Conservation (phyloP, 2,797 vertebrate species). For the Sylvia borin region DNA sequence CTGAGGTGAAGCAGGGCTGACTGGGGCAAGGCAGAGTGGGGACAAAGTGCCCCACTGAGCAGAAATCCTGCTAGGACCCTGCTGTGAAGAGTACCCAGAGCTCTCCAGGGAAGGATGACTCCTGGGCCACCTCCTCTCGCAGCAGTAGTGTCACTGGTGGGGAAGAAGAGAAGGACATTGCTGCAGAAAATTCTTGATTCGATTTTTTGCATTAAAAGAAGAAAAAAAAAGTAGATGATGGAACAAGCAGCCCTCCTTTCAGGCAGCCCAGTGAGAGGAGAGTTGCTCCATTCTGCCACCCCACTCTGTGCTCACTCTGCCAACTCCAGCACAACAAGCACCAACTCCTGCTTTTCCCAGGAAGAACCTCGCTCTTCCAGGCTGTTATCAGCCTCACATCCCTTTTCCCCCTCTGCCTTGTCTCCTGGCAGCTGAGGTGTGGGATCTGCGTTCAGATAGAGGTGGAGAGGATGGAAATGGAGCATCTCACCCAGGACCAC, state of each 20-base stretch:
- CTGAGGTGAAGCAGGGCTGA: neutral
- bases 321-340: neutral
- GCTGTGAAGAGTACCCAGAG: neutral
- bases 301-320: rapidly evolving
- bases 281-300: neutral
- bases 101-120: neutral
- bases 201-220: no score
- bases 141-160: neutral
- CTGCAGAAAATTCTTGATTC: neutral
- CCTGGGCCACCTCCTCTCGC: neutral
- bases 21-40: neutral
- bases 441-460: neutral
- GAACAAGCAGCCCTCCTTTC: neutral
- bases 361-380: neutral
- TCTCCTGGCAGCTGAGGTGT: neutral
- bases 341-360: neutral
- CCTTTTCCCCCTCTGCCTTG: neutral
- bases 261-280: neutral
- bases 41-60: neutral
- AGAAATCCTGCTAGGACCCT: neutral
- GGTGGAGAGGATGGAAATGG: neutral
- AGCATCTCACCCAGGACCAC: neutral
- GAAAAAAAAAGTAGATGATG: neutral
- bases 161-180: neutral
- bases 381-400: neutral